Evolutionary conservation across 2,888 invertebrate species (phyloP).

Genomic region (Pycnomerus fuliginosus): DNA sequence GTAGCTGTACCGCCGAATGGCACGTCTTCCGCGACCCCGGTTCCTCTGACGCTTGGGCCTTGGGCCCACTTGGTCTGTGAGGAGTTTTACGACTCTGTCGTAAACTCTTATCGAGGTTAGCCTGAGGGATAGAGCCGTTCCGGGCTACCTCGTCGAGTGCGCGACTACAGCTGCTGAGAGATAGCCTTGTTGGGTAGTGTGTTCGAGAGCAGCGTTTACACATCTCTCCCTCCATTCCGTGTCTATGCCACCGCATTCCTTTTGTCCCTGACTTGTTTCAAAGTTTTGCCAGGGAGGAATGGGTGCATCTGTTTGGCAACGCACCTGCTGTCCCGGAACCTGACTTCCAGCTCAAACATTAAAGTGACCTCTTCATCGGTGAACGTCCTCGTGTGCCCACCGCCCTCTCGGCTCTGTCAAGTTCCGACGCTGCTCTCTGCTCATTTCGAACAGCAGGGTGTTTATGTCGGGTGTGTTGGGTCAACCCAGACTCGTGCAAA

Average conservation of each 20-base stretch:
- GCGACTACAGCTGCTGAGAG: slow-evolving; percentile 8
- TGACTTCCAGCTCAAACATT: slow-evolving; percentile 9
- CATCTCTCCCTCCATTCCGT: slow-evolving; percentile 7
- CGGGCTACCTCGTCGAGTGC: slow-evolving; percentile 13
- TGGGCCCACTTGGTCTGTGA: background rate
- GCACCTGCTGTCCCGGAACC: slow-evolving; percentile 1
- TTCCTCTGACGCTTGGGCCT: slow-evolving; percentile 5
- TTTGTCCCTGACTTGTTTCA: slow-evolving; percentile 22
- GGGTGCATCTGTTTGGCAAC: slow-evolving; percentile 8
- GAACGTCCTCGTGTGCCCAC: background rate
- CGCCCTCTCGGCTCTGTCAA: background rate
- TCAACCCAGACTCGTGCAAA: slow-evolving; percentile 6
- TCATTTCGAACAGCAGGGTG: slow-evolving; percentile 13
- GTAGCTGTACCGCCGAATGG: slow-evolving; percentile 30
- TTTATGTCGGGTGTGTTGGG: slow-evolving; percentile 9
- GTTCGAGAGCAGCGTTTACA: slow-evolving; percentile 7
- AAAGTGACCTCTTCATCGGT: slow-evolving; percentile 1
- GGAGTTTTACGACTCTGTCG: slow-evolving; percentile 2
- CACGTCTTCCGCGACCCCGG: slow-evolving; percentile 9
- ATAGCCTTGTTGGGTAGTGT: slow-evolving; percentile 7
- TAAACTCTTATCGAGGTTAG: slow-evolving; percentile 21
- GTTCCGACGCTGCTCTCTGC: slow-evolving; percentile 6
- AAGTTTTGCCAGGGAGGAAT: slow-evolving; percentile 2
- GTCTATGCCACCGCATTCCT: slow-evolving; percentile 9
- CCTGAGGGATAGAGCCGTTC: slow-evolving; percentile 17